Base-by-base conservation (phyloP, 2,113 vertebrate species). In the Dicrurus megarhynchus region DNA sequence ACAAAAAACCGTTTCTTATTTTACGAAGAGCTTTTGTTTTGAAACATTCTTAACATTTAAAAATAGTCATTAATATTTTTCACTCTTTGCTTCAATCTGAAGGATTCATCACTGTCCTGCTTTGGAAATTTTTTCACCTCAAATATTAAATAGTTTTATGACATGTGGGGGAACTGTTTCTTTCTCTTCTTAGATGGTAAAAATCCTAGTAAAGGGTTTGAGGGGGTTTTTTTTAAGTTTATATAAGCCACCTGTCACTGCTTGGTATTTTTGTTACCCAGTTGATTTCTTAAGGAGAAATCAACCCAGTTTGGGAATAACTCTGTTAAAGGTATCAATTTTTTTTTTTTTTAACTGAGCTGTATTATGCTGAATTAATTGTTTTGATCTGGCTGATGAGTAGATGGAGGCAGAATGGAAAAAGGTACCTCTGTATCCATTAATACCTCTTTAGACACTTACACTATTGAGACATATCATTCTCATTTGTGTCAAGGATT, bases 211-310 rank as follows among this genome's bases (percentile, higher is more conserved):
- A 42, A 52, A 63, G 24, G 9, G 11, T 70, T 71, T 0, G 15
- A 11, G 8, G 1, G 1, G 1, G 0, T 3, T 42, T 50, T 85
- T 47, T 53, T 57, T 11, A 26, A 26, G 33, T 50, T 93, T 86
- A 23, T 65, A 5, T 41, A 32, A 90, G 35, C 24, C 44, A 41
- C 16, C 17, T 41, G 6, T 44, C 27, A 30, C 10, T 74, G 16
- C 46, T 77, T 55, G 33, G 7, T 59, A 42, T 74, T 96, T 92
- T 57, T 4, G 3, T 56, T 87, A 47, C 28, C 35, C n/a, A 52
- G 24, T 11, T 82, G 60, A 53, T 82, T 87, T 79, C 46, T 70
- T 59, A 87, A 56, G 13, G 33, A 85, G 19, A 83, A 90, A 55
- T 84, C 61, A 77, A 42, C 16, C 19, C 32, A n/a, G 2, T 74